Base-by-base conservation (phyloP, 2,888 invertebrate species). In the Caenorhabditis sp. region DNA sequence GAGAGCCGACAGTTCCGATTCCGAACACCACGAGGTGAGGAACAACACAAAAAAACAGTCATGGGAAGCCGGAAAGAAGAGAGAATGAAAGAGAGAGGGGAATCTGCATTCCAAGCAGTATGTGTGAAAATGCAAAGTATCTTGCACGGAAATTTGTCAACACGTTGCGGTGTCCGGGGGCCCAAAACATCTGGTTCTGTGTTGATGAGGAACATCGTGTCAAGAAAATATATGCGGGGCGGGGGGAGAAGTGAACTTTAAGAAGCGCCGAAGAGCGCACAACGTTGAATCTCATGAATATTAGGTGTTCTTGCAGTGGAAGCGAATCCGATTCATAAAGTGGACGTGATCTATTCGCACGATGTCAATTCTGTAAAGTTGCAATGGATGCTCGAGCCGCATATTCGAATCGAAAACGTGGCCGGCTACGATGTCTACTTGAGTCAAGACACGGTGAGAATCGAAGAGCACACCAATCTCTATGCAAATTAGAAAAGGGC, bases 311-410 rank as follows among this genome's bases (percentile, higher is more conserved):
- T 78, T 83, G 24, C 61, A 86, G 83, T 87, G 11, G 74, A 79
- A 9, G 61, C 73, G 24, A 87, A 88, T 48, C 87, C 88, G 32
- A 85, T 88, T 45, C 76, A 80, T 53, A 87, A 88, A 73, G 84
- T 88, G 22, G 88, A 88, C 68, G 88, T 88, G 20, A 86, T 88
- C 62, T 88, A 86, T 74, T 88, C 88, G 3, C 86, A 87, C 71
- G 88, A 88, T 32, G 82, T 83, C 7, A 85, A 83, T 72, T 80
- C 83, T 2, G 86, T 88, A n/a, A 81, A 84, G 22, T 70, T 88
- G n/a, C 86, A 88, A 72, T 88, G 88, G 88, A 86, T 83, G 50
- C 76, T 88, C n/a, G 84, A 89, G 50, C 77, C 81, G 84, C 78
- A 83, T 50, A 76, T 84, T 48, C 61, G 68, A 30, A 48, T 39